These are phyloP conservation scores for Papilio machaon DNA, from an alignment of 1,140 invertebrate species.

Conservation along the genomic window DNA sequence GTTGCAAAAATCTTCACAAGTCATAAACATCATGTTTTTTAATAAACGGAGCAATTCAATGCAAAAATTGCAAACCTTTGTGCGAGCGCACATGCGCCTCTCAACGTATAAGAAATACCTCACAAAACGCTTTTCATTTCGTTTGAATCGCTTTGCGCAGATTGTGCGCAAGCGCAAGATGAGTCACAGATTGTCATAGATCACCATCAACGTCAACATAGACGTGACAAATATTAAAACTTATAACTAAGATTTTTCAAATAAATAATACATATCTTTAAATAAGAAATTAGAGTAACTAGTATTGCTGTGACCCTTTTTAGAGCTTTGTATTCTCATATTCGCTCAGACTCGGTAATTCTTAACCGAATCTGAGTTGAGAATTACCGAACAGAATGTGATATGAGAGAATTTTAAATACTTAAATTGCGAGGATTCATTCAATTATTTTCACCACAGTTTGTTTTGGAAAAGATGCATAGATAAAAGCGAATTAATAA, in stretches of 20 bases:
- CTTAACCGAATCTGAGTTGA: background rate
- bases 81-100: constrained; percentile 71
- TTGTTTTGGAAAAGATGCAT: background rate
- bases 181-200: constrained; percentile 63
- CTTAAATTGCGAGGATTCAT: no score
- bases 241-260: background rate
- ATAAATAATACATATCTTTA: background rate
- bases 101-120: constrained; percentile 59
- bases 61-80: constrained; percentile 68
- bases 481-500: background rate
- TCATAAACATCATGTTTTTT: constrained; percentile 51
- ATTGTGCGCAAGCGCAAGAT: constrained; percentile 73
- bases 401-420: no score
- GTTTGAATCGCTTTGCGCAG: constrained; percentile 72
- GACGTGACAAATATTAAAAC: background rate
- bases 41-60: constrained; percentile 65
- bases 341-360: background rate
- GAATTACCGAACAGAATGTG: no score
- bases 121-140: constrained; percentile 80
- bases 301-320: no score
- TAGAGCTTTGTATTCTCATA: background rate
- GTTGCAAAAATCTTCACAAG: constrained; percentile 40
- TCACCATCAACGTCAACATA: constrained; percentile 34
- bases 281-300: no score
- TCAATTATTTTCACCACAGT: no score